Percentiles rank a stretch among this genome's conserved stretches.
phyloP scores from a whole-genome alignment of 1,140 invertebrate species.

The Hestina assimilis region DNA sequence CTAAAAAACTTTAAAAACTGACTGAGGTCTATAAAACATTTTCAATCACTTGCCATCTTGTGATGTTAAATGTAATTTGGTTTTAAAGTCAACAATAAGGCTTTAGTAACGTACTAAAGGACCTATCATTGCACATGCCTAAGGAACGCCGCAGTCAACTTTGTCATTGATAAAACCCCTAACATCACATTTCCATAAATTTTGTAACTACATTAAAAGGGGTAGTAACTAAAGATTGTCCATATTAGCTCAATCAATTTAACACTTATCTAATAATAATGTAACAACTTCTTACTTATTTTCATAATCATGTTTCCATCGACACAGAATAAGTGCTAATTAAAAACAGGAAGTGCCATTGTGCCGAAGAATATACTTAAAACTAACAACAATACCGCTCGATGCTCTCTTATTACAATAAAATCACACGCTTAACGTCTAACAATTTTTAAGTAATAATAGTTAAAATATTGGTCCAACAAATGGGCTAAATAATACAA shows the following conservation, averaged over 20 bases:
- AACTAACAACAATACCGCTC: constrained; percentile 77
- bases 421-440: constrained; percentile 78
- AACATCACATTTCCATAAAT: constrained; percentile 74
- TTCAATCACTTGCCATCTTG: constrained; percentile 52
- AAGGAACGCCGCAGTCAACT: constrained; percentile 71
- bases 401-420: constrained; percentile 76
- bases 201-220: constrained; percentile 72
- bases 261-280: constrained; percentile 79
- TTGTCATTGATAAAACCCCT: constrained; percentile 78
- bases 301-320: constrained; percentile 76
- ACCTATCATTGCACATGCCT: constrained; percentile 40
- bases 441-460: constrained; percentile 79
- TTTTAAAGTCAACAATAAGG: constrained; percentile 36
- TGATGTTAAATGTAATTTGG: constrained; percentile 49
- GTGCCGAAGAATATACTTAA: constrained; percentile 76
- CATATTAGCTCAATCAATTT: constrained; percentile 77
- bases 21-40: constrained; percentile 62
- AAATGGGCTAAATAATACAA: constrained; percentile 79
- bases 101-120: constrained; percentile 35
- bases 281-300: constrained; percentile 77
- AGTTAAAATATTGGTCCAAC: constrained; percentile 79
- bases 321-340: constrained; percentile 79
- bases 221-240: constrained; percentile 77
- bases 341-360: constrained; percentile 78
- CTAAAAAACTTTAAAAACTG: constrained; percentile 39